Conservation (phyloP, 2,113 vertebrate species). For the Limanda limanda region DNA sequence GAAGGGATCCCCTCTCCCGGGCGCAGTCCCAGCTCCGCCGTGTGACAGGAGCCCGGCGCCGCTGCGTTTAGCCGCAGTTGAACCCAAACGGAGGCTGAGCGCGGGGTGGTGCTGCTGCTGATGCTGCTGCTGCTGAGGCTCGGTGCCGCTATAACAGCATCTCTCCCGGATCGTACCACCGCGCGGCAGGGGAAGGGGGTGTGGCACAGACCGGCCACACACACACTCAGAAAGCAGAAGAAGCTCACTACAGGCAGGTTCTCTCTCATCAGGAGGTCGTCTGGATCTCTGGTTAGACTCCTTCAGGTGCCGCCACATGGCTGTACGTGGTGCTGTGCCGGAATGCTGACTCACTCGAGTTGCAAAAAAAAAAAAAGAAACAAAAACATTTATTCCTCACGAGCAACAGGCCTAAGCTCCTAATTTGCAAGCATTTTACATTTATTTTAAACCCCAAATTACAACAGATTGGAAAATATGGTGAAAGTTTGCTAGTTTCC, state of each 20-base stretch:
- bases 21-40: slow-evolving; percentile 38
- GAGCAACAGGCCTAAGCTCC: slow-evolving; percentile 27
- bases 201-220: slow-evolving; percentile 72
- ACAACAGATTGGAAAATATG: no score
- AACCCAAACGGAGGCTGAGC: slow-evolving; percentile 62
- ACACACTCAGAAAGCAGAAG: slow-evolving; percentile 6
- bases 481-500: not conserved
- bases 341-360: slow-evolving; percentile 64
- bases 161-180: slow-evolving; percentile 83
- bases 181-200: slow-evolving; percentile 77
- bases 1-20: slow-evolving; percentile 51
- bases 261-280: slow-evolving; percentile 61
- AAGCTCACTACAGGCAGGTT: slow-evolving; percentile 19
- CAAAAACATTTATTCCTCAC: not conserved
- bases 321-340: slow-evolving; percentile 24
- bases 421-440: not conserved
- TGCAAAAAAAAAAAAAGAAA: not conserved
- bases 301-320: slow-evolving; percentile 69
- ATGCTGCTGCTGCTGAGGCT: slow-evolving; percentile 69
- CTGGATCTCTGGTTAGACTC: slow-evolving; percentile 57
- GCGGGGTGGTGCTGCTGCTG: slow-evolving; percentile 68
- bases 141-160: slow-evolving; percentile 81
- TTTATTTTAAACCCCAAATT: not conserved
- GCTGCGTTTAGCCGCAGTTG: slow-evolving; percentile 79
- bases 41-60: slow-evolving; percentile 66